Base-by-base conservation (phyloP, 2,888 invertebrate genomes). In the Orchestes rusci region DNA sequence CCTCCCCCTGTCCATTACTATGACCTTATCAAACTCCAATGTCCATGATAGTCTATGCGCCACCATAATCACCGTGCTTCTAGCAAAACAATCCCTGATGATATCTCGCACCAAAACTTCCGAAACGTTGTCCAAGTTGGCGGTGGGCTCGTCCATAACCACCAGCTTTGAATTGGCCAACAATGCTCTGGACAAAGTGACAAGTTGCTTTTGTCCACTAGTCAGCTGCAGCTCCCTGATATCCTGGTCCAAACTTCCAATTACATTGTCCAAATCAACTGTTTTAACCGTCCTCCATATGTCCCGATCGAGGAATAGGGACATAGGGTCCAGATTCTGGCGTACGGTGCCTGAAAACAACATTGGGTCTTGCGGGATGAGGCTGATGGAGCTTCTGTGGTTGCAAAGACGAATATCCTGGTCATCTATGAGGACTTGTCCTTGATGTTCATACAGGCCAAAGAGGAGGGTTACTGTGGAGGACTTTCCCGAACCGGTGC, bases 281-380 rank as follows among this genome's bases (percentile, higher is more conserved):
- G 89, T 84, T 53, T 87, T 85, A 16, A 93, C 67, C 0, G 84
- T 86, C 49, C 76, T 73, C 91, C 91, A 92, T 2, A 93, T 67
- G 45, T 82, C 74, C 15, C 75, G 74, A 57, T 92, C 92, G 0
- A 77, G 73, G 59, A 81, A 83, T 58, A 80, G 77, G 46, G 80
- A 77, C 62, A 89, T 87, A 3, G 92, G 92, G 70, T 92, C 92
- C 43, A 93, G 72, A 69, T 93, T 93, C 59, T 80, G 80, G 2
- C 92, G 73, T 71, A 93, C 75, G 3, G 87, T 82, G 19, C 34
- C 44, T 18, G 31, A 8, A 69, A 93, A 87, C 34, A 87, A 68
- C 45, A 87, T 82, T 0, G 88, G 87, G 59, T 87, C 86, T 65
- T 88, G 87, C 0, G 87, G 87, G 38, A 88, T 88, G 59, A 88